phyloP scores from a whole-genome alignment of 2,797 vertebrate species.

The Cossypha heuglini region DNA sequence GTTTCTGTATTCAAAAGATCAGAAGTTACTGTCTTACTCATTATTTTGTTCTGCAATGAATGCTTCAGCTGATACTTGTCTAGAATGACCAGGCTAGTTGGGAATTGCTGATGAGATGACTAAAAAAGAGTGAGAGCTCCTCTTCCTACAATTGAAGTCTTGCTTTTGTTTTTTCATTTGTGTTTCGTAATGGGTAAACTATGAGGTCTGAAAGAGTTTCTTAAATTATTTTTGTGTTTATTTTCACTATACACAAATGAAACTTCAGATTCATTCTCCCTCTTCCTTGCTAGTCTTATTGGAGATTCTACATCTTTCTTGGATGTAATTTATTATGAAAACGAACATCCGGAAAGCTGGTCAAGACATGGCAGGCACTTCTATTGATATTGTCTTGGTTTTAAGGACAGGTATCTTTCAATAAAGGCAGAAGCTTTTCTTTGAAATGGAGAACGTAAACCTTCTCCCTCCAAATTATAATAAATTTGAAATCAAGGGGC shows the following conservation, averaged over 20 bases:
- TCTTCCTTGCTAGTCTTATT: background rate
- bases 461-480: too few species aligned
- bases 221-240: background rate
- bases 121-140: background rate
- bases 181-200: background rate
- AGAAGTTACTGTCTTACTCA: background rate
- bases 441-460: too few species aligned
- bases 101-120: background rate
- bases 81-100: background rate
- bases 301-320: background rate
- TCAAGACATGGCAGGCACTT: background rate
- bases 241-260: background rate
- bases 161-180: background rate
- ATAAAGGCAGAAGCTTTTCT: too few species aligned
- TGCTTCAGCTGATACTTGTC: background rate
- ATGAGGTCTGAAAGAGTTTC: background rate
- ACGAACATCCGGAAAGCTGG: background rate
- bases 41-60: background rate
- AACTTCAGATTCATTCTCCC: background rate
- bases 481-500: too few species aligned
- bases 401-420: too few species aligned
- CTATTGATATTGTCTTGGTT: background rate
- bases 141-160: background rate
- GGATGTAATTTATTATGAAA: background rate
- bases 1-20: background rate